phyloP scores from a whole-genome alignment of 2,113 vertebrate species.

The Poicephalus gulielmi region DNA sequence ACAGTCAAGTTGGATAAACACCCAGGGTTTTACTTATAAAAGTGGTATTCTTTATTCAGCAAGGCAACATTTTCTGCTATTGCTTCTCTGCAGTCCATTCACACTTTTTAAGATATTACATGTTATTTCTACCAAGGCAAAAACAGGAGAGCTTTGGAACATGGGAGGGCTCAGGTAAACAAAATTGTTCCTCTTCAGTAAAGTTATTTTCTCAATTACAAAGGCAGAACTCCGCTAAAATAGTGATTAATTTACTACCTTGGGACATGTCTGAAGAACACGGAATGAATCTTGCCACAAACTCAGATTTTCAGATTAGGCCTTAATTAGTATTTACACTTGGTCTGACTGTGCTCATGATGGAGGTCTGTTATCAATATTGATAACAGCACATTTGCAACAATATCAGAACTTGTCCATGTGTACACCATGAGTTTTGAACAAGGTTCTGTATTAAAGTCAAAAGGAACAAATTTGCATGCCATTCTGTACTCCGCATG shows the following conservation, averaged over 20 bases:
- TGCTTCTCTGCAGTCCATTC: background rate
- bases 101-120: background rate
- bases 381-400: background rate
- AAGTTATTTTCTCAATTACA: background rate
- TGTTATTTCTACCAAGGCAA: background rate
- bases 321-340: slow-evolving; percentile 26
- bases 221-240: background rate
- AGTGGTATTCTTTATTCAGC: background rate
- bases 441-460: background rate
- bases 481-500: background rate
- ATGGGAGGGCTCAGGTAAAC: background rate
- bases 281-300: background rate
- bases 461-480: background rate
- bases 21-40: background rate
- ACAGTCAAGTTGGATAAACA: background rate
- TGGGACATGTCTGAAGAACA: background rate
- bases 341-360: background rate
- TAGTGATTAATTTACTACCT: background rate
- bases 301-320: slow-evolving; percentile 19
- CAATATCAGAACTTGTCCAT: background rate
- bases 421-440: background rate
- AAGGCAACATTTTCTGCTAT: background rate
- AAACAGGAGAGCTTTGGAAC: background rate
- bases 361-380: background rate
- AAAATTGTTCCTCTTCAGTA: background rate